These are phyloP conservation scores for Trichomycterus rosablanca DNA, from an alignment of 2,113 vertebrate species.

Conservation along the genomic window DNA sequence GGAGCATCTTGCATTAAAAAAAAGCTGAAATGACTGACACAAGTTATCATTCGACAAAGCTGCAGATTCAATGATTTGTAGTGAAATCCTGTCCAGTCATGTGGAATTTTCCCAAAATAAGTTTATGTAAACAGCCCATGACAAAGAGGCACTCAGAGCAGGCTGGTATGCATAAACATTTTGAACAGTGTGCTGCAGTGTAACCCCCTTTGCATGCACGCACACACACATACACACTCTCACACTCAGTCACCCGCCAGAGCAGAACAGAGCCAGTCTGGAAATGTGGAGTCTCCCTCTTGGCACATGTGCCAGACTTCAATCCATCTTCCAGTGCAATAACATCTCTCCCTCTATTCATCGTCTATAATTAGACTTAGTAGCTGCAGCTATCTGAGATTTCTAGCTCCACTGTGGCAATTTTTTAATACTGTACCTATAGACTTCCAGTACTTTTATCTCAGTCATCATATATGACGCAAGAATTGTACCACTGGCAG, in stretches of 20 bases:
- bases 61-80: constrained; percentile 88
- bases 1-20: too few relatives aligned
- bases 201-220: constrained; percentile 63
- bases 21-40: constrained; percentile 76
- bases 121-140: constrained; percentile 89
- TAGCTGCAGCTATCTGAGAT: constrained; percentile 14
- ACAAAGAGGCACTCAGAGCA: constrained; percentile 90
- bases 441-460: constrained; percentile 9
- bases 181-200: constrained; percentile 79
- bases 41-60: constrained; percentile 84
- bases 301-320: constrained; percentile 52
- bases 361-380: constrained; percentile 18
- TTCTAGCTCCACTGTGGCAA: constrained; percentile 12
- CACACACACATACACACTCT: constrained; percentile 28
- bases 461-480: constrained; percentile 1
- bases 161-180: constrained; percentile 85
- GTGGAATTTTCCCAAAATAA: constrained; percentile 97
- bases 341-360: constrained; percentile 43
- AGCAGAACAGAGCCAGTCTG: constrained; percentile 65
- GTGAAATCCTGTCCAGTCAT: constrained; percentile 82
- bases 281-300: constrained; percentile 63
- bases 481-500: not conserved
- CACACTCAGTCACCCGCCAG: constrained; percentile 36
- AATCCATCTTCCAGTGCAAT: constrained; percentile 54
- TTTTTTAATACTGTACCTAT: constrained; percentile 13